Conservation (phyloP, 2,113 vertebrate genomes). For the Ammospiza caudacuta region DNA sequence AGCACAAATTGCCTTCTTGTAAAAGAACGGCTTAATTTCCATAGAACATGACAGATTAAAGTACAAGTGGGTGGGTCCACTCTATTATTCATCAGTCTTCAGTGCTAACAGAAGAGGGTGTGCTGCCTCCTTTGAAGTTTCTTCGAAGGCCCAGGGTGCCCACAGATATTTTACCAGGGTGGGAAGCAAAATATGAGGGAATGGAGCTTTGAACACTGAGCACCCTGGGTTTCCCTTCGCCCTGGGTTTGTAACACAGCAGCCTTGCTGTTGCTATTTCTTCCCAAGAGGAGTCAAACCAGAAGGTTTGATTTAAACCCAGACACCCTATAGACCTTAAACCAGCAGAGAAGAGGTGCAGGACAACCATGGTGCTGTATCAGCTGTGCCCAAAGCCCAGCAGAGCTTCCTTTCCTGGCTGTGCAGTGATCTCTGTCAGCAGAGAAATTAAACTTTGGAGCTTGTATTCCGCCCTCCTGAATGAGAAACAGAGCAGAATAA, state of each 20-base stretch:
- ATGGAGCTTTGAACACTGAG: neutral
- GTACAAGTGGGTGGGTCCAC: conserved; percentile 58
- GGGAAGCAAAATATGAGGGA: neutral
- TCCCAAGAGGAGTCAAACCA: neutral
- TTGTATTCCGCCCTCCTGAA: neutral
- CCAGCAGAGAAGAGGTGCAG: neutral
- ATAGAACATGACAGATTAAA: conserved; percentile 64
- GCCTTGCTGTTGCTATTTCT: neutral
- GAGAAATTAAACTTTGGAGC: neutral
- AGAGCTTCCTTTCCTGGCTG: neutral
- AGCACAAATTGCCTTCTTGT: conserved; percentile 63
- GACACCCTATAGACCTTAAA: neutral
- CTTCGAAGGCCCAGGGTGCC: conserved; percentile 41
- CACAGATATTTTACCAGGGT: neutral
- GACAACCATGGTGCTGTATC: neutral
- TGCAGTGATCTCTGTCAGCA: neutral
- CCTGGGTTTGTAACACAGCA: neutral
- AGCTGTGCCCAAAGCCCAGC: rapidly evolving
- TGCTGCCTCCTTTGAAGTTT: conserved; percentile 35
- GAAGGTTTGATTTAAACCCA: neutral
- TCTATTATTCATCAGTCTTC: conserved; percentile 66
- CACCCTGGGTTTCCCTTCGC: rapidly evolving
- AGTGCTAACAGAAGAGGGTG: conserved; percentile 7
- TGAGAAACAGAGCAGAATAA: conserved; percentile 1
- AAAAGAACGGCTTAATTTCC: conserved; percentile 61